Base-by-base conservation (phyloP, 2,888 invertebrate genomes). In the Lacanobia oleracea region DNA sequence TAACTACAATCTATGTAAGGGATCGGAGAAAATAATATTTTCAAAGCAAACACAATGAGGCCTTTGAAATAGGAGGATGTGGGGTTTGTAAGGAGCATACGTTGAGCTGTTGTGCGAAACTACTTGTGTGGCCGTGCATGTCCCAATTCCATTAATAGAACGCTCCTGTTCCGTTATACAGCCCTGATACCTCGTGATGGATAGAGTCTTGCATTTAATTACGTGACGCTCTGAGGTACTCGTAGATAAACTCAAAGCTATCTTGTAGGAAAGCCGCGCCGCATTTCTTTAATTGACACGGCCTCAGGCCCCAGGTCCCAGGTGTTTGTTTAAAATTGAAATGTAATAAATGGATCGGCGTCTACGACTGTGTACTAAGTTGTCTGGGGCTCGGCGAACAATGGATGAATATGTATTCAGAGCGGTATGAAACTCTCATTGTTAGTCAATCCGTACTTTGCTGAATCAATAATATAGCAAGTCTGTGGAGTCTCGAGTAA, bases 21-120 rank as follows among this genome's bases (percentile, higher is more conserved):
- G 82, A 82, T 82, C 77, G 62, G 69, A 61, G 67, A 76, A 83
- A 87, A 87, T 88, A 88, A 87, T 87, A 88, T 88, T 88, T 87
- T 87, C 83, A 79, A 67, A 80, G 79, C 79, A 83, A 87, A 87
- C 82, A 83, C 86, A 88, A 88, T 85, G 86, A 84, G 71, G 63
- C 82, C 75, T 86, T 87, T 88, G 83, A 86, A 69, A 67, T 60
- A 33, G n/a, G 59, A 74, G 77, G 72, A 84, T 75, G 85, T 77
- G 74, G 68, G 67, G 72, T 84, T 80, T 84, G 80, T 84, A 68
- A 68, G 53, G 56, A 66, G 56, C 69, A 33, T 74, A 76, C 54
- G 57, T 37, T 23, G 57, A 72, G 62, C 57, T 68, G 77, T 70
- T 81, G 56, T 65, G 56, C 33, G 70, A 67, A 79, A 81, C 74